Conservation (phyloP, 1,140 invertebrate genomes). For the Anastatus disparis region DNA sequence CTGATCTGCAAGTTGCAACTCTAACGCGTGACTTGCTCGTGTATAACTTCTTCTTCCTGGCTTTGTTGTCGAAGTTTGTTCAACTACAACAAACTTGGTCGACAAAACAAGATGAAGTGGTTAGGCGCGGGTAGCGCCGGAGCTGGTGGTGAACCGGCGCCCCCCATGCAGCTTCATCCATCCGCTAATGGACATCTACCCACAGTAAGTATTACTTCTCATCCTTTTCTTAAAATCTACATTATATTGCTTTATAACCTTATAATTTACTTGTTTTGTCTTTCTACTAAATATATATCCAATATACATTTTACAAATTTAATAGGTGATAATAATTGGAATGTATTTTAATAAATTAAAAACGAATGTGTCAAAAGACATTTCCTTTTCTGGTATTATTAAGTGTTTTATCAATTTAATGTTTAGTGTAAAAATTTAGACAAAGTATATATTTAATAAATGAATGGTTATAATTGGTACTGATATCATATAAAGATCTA, state of each 20-base stretch:
- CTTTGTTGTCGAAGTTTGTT: too few species aligned
- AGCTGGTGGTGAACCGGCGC: constrained; percentile 63
- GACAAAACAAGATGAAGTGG: constrained; percentile 62
- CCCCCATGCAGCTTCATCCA: constrained; percentile 64
- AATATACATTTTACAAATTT: too few species aligned
- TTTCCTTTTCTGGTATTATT: background rate
- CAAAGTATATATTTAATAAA: too few species aligned
- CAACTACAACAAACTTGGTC: too few species aligned
- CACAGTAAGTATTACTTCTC: constrained; percentile 59
- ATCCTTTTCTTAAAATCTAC: too few species aligned
- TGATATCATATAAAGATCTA: too few species aligned
- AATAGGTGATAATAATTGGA: too few species aligned
- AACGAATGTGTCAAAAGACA: constrained; percentile 21
- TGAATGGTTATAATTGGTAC: too few species aligned
- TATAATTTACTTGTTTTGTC: too few species aligned
- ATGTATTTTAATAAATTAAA: background rate
- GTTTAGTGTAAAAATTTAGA: background rate
- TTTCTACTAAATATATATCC: too few species aligned
- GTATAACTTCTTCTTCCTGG: constrained; percentile 3
- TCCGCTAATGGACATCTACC: constrained; percentile 65
- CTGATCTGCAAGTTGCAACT: background rate
- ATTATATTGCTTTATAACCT: too few species aligned
- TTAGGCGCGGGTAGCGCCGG: constrained; percentile 61
- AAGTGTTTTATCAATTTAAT: background rate
- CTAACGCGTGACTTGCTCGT: too few species aligned